These are phyloP conservation scores for Bryconaethiops microstoma DNA, from an alignment of 2,797 vertebrate genomes.

Conservation along the genomic window DNA sequence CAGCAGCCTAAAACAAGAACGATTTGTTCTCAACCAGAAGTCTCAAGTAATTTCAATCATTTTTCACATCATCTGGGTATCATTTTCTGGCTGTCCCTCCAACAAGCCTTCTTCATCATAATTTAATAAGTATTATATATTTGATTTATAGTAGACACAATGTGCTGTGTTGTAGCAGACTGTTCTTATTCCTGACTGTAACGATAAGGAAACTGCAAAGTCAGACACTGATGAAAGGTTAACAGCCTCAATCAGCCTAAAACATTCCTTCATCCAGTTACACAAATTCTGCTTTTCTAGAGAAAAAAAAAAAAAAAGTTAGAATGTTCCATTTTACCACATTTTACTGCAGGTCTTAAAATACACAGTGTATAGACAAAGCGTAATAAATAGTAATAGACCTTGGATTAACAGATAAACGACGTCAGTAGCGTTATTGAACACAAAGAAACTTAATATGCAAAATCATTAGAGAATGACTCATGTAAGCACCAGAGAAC, in stretches of 20 bases:
- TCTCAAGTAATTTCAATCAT: slow-evolving; percentile 2
- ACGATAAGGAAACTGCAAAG: slow-evolving; percentile 14
- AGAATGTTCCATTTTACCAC: slow-evolving; percentile 35
- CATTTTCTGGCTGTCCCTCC: not conserved
- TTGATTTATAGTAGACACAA: not conserved
- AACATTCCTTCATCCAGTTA: slow-evolving; percentile 28
- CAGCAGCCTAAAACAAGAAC: slow-evolving; percentile 5
- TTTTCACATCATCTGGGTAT: not conserved
- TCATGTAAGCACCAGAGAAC: not conserved
- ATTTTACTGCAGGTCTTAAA: not conserved
- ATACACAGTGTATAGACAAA: not conserved
- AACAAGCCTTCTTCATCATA: not conserved
- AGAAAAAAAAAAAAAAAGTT: slow-evolving; percentile 32
- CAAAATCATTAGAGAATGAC: not conserved
- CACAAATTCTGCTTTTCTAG: slow-evolving; percentile 32
- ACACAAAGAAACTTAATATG: slow-evolving; percentile 5
- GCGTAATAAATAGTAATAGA: not conserved
- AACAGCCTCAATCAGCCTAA: slow-evolving; percentile 34
- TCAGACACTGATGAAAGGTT: slow-evolving; percentile 28
- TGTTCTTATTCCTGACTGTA: not conserved
- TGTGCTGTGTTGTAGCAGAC: not conserved
- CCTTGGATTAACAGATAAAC: not conserved
- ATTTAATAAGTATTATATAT: not conserved
- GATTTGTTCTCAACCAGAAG: slow-evolving; percentile 22
- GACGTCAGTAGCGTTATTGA: not conserved